Conservation (phyloP, 2,888 invertebrate genomes). For the Nephrotoma guestfalica region DNA sequence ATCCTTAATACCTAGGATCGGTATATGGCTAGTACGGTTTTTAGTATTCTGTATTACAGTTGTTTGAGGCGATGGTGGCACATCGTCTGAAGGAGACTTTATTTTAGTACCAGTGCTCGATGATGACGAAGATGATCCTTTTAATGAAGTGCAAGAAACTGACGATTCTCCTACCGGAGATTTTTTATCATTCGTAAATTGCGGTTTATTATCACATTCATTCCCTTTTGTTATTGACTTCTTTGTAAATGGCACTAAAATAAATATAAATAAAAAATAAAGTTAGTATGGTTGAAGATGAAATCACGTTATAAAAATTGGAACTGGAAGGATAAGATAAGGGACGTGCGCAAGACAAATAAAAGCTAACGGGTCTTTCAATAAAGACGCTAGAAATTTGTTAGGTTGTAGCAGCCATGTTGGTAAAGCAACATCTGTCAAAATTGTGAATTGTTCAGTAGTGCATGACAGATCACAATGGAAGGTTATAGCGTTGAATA, state of each 20-base stretch:
- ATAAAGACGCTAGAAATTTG: too few relatives aligned
- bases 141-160: neutral
- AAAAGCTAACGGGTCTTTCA: too few relatives aligned
- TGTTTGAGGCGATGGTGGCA: neutral
- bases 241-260: neutral
- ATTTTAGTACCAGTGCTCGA: neutral
- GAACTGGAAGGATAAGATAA: too few relatives aligned
- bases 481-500: too few relatives aligned
- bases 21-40: neutral
- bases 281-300: too few relatives aligned
- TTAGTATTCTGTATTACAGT: neutral
- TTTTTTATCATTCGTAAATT: neutral
- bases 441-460: too few relatives aligned
- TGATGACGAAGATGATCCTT: neutral
- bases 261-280: neutral
- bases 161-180: neutral
- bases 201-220: neutral
- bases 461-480: too few relatives aligned
- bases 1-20: neutral
- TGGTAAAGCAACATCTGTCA: too few relatives aligned
- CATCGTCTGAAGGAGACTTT: neutral
- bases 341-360: too few relatives aligned
- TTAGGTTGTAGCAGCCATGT: too few relatives aligned
- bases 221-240: neutral
- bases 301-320: too few relatives aligned